These are phyloP conservation scores for Ceratoteleas bidentatus DNA, from an alignment of 1,140 invertebrate genomes.

Conservation along the genomic window DNA sequence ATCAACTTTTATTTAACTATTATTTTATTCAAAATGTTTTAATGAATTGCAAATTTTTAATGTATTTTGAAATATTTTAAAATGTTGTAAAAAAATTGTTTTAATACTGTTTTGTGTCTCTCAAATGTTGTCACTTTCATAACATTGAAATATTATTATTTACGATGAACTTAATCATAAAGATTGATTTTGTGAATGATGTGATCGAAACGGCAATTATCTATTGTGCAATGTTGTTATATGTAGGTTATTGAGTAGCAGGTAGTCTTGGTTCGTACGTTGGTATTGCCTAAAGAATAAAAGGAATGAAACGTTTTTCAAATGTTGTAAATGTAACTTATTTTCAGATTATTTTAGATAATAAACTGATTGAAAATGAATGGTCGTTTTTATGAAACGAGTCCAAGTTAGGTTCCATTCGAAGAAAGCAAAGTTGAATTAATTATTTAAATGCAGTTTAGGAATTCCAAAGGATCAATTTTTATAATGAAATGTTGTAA, in stretches of 20 bases:
- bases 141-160: too few species aligned
- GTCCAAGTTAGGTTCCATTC: too few species aligned
- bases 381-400: conserved; percentile 1
- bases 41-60: too few species aligned
- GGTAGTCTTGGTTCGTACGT: conserved; percentile 1
- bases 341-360: conserved; percentile 63
- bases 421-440: too few species aligned
- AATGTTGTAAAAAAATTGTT: too few species aligned
- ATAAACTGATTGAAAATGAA: conserved; percentile 44
- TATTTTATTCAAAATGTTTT: conserved; percentile 3
- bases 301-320: conserved; percentile 51
- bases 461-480: too few species aligned
- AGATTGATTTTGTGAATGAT: conserved; percentile 10
- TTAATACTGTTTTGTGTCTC: too few species aligned
- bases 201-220: conserved; percentile 13
- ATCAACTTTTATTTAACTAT: too few species aligned
- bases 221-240: conserved; percentile 29
- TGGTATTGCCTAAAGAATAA: conserved; percentile 27
- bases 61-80: too few species aligned
- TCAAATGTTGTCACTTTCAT: too few species aligned
- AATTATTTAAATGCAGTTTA: too few species aligned
- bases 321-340: conserved; percentile 53
- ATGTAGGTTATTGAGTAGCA: conserved; percentile 26
- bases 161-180: not conserved
- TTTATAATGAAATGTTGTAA: too few species aligned